Conservation (phyloP, 2,113 vertebrate genomes). For the Myodes glareolus region DNA sequence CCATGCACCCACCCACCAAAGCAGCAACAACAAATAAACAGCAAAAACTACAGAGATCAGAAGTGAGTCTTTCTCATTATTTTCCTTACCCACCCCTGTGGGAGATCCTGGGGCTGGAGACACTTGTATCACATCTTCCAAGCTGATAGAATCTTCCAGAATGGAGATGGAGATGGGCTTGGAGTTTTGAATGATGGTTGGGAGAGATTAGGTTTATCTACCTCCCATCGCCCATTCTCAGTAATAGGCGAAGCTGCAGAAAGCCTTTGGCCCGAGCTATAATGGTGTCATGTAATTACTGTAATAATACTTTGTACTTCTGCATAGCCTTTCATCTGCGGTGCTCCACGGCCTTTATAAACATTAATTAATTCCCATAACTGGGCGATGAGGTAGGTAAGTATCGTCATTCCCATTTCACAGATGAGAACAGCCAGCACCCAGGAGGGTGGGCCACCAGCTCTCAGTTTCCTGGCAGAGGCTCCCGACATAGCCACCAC, state of each 20-base stretch:
- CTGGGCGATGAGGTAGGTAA: constrained; percentile 80
- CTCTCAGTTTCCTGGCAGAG: constrained; percentile 7
- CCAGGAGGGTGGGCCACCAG: background rate
- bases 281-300: constrained; percentile 76
- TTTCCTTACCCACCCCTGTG: background rate
- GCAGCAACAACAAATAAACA: background rate
- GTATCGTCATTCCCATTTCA: constrained; percentile 69
- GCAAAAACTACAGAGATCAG: background rate
- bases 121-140: constrained; percentile 65
- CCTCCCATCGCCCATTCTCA: constrained; percentile 67
- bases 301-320: constrained; percentile 73
- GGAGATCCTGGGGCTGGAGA: constrained; percentile 55
- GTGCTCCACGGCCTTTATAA: constrained; percentile 75
- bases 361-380: constrained; percentile 79
- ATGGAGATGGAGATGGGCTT: constrained; percentile 59
- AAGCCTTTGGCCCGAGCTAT: constrained; percentile 72
- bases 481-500: background rate
- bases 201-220: constrained; percentile 77
- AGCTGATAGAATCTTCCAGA: constrained; percentile 66
- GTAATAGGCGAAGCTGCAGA: constrained; percentile 79
- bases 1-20: background rate
- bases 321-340: constrained; percentile 73
- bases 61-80: background rate
- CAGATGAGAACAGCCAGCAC: constrained; percentile 24
- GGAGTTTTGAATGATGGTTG: constrained; percentile 66